Conservation (phyloP, 2,888 invertebrate species). For the Macrophya alboannulata region DNA sequence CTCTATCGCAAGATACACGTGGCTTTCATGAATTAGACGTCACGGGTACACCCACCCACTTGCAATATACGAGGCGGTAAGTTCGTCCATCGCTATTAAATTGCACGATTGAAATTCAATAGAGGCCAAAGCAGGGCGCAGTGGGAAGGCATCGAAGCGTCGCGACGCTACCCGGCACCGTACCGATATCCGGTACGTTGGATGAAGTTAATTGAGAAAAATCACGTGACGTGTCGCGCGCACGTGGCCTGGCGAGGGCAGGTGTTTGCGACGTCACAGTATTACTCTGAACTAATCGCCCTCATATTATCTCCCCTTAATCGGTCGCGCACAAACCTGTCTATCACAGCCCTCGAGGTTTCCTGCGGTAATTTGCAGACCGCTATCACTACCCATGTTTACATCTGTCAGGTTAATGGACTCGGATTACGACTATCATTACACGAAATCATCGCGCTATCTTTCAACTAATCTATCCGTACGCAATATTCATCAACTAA, state of each 20-base stretch:
- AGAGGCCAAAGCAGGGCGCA: slow-evolving; percentile 21
- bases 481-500: slow-evolving; percentile 20
- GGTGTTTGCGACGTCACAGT: slow-evolving; percentile 53
- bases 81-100: slow-evolving; percentile 45
- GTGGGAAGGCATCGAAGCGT: slow-evolving; percentile 46
- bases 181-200: slow-evolving; percentile 43
- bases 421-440: slow-evolving; percentile 73
- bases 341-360: slow-evolving; percentile 71
- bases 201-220: slow-evolving; percentile 54
- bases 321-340: slow-evolving; percentile 68
- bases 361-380: slow-evolving; percentile 75
- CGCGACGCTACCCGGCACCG: slow-evolving; percentile 28
- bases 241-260: slow-evolving; percentile 40
- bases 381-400: slow-evolving; percentile 71
- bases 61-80: slow-evolving; percentile 31
- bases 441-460: slow-evolving; percentile 63
- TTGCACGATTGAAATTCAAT: slow-evolving; percentile 43
- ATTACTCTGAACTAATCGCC: slow-evolving; percentile 66
- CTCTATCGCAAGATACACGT: background rate
- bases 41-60: background rate
- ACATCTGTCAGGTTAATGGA: slow-evolving; percentile 76
- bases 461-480: slow-evolving; percentile 59
- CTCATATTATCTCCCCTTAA: slow-evolving; percentile 66
- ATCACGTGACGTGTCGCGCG: slow-evolving; percentile 50
- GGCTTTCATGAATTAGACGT: slow-evolving; percentile 4